Percentiles rank a stretch among this genome's conserved stretches.
These are phyloP conservation scores for Malacoraja senta DNA, from an alignment of 2,797 vertebrate genomes.

Conservation along the genomic window DNA sequence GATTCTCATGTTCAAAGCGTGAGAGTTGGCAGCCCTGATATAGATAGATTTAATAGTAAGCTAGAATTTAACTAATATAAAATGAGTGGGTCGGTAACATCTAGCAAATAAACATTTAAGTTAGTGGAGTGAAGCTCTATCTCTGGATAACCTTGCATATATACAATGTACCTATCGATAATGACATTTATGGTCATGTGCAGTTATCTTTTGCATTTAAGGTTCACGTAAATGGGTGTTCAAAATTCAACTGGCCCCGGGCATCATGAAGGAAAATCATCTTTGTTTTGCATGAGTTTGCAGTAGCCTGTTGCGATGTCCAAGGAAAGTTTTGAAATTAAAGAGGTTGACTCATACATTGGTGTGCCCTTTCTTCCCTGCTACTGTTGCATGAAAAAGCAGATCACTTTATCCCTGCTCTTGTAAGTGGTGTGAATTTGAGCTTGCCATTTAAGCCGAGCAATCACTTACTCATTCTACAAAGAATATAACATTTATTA, in stretches of 20 bases:
- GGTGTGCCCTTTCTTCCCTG: background rate
- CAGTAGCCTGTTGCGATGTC: background rate
- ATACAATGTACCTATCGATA: background rate
- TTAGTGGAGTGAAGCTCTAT: background rate
- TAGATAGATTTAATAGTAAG: background rate
- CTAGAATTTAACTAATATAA: background rate
- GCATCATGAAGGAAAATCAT: background rate
- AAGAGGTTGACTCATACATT: background rate
- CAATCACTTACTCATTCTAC: background rate
- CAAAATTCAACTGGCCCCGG: background rate
- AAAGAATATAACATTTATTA: background rate
- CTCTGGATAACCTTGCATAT: background rate
- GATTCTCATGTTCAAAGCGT: too few relatives aligned
- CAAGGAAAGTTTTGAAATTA: background rate
- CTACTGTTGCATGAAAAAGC: background rate
- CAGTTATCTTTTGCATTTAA: conserved; percentile 5
- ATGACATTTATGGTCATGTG: background rate
- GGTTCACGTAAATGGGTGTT: background rate
- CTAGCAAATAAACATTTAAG: background rate
- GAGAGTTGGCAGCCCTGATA: too few relatives aligned
- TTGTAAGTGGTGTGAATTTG: background rate
- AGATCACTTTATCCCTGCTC: background rate
- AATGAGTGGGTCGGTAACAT: too few relatives aligned
- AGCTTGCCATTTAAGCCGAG: background rate
- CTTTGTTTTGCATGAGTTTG: too few relatives aligned